Conservation (phyloP, 2,888 invertebrate species). For the Keiferia lycopersicella region DNA sequence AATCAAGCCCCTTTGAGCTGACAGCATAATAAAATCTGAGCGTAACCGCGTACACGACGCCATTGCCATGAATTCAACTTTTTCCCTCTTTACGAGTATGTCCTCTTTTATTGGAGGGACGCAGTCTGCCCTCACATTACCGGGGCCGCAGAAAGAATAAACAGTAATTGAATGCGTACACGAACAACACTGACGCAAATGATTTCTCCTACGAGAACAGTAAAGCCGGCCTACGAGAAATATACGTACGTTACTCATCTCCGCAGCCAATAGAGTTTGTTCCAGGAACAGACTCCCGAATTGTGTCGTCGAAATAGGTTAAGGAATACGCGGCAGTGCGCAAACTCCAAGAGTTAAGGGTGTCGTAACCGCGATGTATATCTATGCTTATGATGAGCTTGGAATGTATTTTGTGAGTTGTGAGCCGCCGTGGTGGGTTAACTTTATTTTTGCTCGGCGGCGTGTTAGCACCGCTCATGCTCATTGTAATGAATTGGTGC, state of each 20-base stretch:
- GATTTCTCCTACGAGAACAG: conserved; percentile 37
- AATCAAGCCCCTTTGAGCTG: conserved; percentile 17
- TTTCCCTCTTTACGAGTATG: conserved; percentile 33
- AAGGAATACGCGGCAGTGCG: conserved; percentile 49
- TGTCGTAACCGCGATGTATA: conserved; percentile 43
- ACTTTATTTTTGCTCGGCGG: conserved; percentile 33
- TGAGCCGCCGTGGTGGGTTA: conserved; percentile 29
- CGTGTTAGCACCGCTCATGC: conserved; percentile 29
- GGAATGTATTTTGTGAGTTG: conserved; percentile 37
- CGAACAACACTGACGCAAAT: conserved; percentile 33
- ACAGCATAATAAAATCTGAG: conserved; percentile 21
- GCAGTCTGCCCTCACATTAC: conserved; percentile 30
- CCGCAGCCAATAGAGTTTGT: conserved; percentile 40
- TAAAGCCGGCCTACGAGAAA: conserved; percentile 46
- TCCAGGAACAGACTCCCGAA: conserved; percentile 44
- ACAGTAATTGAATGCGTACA: conserved; percentile 43
- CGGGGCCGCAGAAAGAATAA: conserved; percentile 36
- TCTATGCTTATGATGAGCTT: conserved; percentile 41
- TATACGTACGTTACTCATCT: conserved; percentile 42
- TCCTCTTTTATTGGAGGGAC: conserved; percentile 40
- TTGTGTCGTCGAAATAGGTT: conserved; percentile 54
- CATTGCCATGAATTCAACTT: conserved; percentile 34
- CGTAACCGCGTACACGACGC: conserved; percentile 17
- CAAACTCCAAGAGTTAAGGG: conserved; percentile 53
- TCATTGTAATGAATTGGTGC: conserved; percentile 34